Evolutionary conservation across 2,888 invertebrate genomes (phyloP), one percentile per base, ranked within the genome.

Genomic region (Hydriomena furcata): DNA sequence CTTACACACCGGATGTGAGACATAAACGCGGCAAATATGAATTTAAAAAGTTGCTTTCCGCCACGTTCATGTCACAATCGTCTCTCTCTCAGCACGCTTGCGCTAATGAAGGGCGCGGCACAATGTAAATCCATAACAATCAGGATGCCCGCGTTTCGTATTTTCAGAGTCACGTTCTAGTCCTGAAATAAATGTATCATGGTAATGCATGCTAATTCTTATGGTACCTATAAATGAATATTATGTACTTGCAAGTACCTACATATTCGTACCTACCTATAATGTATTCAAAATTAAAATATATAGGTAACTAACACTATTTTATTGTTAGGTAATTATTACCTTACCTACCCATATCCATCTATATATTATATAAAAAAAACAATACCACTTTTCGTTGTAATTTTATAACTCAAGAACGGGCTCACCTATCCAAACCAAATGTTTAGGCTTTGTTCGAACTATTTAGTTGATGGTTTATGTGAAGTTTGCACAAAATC

Each of bases 81-180:
- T 31, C 45, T 40, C 17, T 7, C 25, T 25, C 13, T 13, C 23
- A 51, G 21, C 36, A 51, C 51, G 51, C 51, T 51, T 51, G 51
- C 51, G 51, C 51, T 51, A 46, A 46, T 41, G 41, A 51, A 46
- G 51, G 51, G 51, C 51, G 51, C 51, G 51, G 51, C 51, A 45
- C 40, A 42, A 40, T 45, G 27, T 36, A 41, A 37, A 46, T 27
- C 41, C 36, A 31, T 45, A 51, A 46, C 31, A 45, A 42, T 42
- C 27, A 27, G 34, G 50, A 44, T 11, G 11, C 28, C 31, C 37
- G 43, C 32, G 27, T 44, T 28, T 25, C 7, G n/a, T 37, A 42
- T 42, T 43, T 35, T 41, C 41, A 36, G 12, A 25, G 49, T 49
- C 49, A 49, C 49, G 42, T 36, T 49, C 20, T 31, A 24, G 27